Base-by-base conservation (phyloP, 53 echinoderm and acorn worm genomes). In the Henricia sp. region DNA sequence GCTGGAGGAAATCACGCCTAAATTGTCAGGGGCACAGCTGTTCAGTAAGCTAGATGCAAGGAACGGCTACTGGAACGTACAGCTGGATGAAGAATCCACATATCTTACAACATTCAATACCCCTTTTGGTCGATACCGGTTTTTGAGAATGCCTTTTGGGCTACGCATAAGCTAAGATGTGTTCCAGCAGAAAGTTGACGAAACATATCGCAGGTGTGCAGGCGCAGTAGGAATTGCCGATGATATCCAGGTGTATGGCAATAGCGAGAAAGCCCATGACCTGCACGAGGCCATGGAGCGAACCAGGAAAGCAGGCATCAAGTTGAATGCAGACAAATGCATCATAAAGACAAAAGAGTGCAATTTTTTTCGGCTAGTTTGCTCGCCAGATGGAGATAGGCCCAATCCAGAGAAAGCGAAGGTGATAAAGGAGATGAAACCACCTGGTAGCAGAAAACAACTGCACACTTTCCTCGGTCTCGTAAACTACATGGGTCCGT, bases 381-480 rank as follows among this genome's bases (percentile, higher is more conserved):
- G 70, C 46, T 32, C 69, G 37, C 35, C 55, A 26, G 70, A 87
- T 13, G 58, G 88, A 41, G 78, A 58, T 14, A 78, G 46, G 43
- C 88, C 88, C 19, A 70, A 72, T 24, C 60, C 46, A 38, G 78
- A n/a, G 12, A 54, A 58, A 20, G 44, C 48, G 19, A 56, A 57
- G 23, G 71, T 83, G 2, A 70, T 88, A 3, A 29, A 27, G 14
- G 37, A 56, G 16, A 88, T 84, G 76, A 37, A 89, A 6, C 68
- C 71, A 8, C 88, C 82, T 1, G 44, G 23, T 4, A 48, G 53
- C 48, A 87, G 54, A 66, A 87, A 80, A 42, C 77, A 87, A 55
- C 77, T 87, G 0, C 30, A 50, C 54, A 82, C 38, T 17, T 86
- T 74, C 86, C 40, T 88, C 5, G 82, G 89, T 6, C 66, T 89